Base-by-base conservation (phyloP, 2,888 invertebrate species). In the Slavum lentiscoides region DNA sequence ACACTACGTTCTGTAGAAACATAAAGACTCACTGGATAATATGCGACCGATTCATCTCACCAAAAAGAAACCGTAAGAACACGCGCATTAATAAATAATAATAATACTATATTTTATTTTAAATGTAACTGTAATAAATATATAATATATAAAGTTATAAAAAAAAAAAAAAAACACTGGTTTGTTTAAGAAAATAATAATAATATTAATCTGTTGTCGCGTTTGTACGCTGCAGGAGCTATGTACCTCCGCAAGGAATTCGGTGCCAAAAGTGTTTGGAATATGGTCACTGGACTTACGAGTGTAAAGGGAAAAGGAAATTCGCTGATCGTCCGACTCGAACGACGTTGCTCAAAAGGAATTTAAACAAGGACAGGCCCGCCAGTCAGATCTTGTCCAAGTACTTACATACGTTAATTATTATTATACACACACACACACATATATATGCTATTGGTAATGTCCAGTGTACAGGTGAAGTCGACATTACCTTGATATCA, bases 261-360 rank as follows among this genome's bases (percentile, higher is more conserved):
- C 90, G 94, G 39, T 97, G 97, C 86, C 97, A 97, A 86, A 97
- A 96, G 88, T 97, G 97, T 86, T 88, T 96, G 70, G 93, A 96
- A 87, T 91, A 91, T 85, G 97, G 97, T 0, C 97, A 97, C 86
- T 97, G 96, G 95, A 96, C 95, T 82, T 97, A 94, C 85, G 94
- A 96, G 87, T 97, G 97, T 86, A 94, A 91, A 84, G 93, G 93
- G 19, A 96, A 96, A 87, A 90, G 96, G 83, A 97, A 97, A 88
- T 93, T 92, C 86, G 88, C 95, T 7, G 92, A 94, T 84, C 90
- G 96, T 82, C 91, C 92, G 8, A 95, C 96, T 0, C 91, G 96
- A 80, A 94, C 96, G 0, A 91, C 92, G 84, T 90, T 92, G 82
- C 87, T 97, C 83, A 82, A 82, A 59, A 66, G 58, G 59, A 75